These are phyloP conservation scores for Microtus ochrogaster DNA, from an alignment of 2,113 vertebrate species.

Conservation along the genomic window DNA sequence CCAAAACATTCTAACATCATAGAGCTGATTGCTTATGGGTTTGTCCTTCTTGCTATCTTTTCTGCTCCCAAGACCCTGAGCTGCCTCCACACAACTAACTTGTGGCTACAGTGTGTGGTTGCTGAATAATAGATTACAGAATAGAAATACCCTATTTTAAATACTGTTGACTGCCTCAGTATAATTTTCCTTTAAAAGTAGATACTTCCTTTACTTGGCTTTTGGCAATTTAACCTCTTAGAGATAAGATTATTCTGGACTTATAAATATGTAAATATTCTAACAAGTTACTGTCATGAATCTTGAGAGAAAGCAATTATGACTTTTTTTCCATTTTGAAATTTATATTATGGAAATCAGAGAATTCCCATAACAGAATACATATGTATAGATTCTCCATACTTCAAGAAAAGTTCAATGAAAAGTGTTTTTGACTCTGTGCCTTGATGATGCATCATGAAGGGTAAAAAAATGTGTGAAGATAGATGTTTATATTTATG, in stretches of 20 bases:
- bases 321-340: not conserved
- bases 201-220: not conserved
- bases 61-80: not conserved
- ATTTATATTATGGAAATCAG: slow-evolving; percentile 26
- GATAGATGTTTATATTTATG: slow-evolving; percentile 66
- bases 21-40: not conserved
- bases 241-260: not conserved
- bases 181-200: slow-evolving; percentile 45
- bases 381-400: not conserved
- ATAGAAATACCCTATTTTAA: slow-evolving; percentile 42
- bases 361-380: not conserved
- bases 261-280: not conserved
- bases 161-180: not conserved
- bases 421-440: slow-evolving; percentile 46
- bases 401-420: slow-evolving; percentile 55
- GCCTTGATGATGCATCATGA: slow-evolving; percentile 46
- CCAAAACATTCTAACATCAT: not conserved
- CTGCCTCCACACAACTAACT: not conserved
- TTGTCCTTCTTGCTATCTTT: not conserved
- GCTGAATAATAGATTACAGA: not conserved
- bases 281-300: not conserved
- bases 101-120: not conserved
- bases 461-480: slow-evolving; percentile 55
- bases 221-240: slow-evolving; percentile 16
- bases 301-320: slow-evolving; percentile 36